phyloP scores from a whole-genome alignment of 2,888 invertebrate genomes.

The Syritta pipiens region DNA sequence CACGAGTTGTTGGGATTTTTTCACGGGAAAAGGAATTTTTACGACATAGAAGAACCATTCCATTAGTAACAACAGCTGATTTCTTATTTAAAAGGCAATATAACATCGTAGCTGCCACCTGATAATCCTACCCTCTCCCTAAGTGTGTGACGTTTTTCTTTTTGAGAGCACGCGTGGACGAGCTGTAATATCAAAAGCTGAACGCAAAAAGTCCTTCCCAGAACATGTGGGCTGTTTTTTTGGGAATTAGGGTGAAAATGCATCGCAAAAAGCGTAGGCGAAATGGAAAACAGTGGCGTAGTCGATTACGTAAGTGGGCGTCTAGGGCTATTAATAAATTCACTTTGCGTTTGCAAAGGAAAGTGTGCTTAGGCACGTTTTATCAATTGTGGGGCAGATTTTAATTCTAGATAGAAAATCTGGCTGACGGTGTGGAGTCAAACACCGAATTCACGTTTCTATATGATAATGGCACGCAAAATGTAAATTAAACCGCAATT shows the following conservation, averaged over 20 bases:
- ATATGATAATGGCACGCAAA: no score
- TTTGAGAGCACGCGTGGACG: slow-evolving; percentile 12
- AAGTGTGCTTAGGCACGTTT: no score
- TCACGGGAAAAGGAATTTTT: no score
- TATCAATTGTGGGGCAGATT: no score
- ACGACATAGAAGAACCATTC: neutral
- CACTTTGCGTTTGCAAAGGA: no score
- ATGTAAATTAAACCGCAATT: no score
- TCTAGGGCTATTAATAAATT: no score
- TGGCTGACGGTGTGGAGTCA: no score
- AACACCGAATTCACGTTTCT: no score
- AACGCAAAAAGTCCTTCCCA: slow-evolving; percentile 17
- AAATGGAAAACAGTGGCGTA: neutral
- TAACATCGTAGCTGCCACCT: neutral
- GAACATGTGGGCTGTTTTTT: neutral
- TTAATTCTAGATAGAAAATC: no score
- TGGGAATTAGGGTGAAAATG: slow-evolving; percentile 24
- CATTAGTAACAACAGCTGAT: slow-evolving; percentile 14
- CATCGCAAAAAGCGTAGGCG: neutral
- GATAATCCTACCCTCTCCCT: neutral
- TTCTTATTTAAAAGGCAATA: slow-evolving; percentile 8
- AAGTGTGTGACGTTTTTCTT: slow-evolving; percentile 1
- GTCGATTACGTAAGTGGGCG: no score
- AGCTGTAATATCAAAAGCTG: slow-evolving; percentile 27
- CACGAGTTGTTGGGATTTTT: neutral